phyloP scores from a whole-genome alignment of 2,113 vertebrate species.

The Sinosuthora webbiana region DNA sequence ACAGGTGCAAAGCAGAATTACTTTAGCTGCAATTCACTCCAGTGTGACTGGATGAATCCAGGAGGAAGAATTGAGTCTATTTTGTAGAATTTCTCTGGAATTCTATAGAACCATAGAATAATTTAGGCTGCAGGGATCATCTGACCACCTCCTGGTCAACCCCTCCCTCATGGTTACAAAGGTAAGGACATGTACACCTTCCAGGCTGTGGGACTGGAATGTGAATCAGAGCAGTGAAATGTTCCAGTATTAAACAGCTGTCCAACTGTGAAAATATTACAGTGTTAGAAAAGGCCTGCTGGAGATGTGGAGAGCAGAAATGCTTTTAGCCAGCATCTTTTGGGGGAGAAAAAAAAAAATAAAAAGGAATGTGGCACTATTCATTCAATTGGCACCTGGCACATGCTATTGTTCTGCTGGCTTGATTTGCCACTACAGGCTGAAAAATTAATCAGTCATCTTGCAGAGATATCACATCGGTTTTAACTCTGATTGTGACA shows the following conservation, averaged over 20 bases:
- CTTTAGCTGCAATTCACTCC: neutral
- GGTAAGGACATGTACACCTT: neutral
- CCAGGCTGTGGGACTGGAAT: neutral
- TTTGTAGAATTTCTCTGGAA: neutral
- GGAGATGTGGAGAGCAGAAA: neutral
- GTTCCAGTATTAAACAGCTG: neutral
- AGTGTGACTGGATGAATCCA: neutral
- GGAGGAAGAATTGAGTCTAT: neutral
- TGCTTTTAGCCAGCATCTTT: neutral
- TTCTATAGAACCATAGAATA: neutral
- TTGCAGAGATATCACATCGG: neutral
- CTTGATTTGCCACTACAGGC: neutral
- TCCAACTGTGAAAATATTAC: neutral
- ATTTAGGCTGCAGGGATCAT: neutral
- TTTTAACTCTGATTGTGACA: conserved; percentile 18
- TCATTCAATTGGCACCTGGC: neutral
- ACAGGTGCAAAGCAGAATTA: neutral
- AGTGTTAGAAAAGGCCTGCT: neutral
- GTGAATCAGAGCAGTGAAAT: neutral
- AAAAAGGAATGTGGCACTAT: neutral
- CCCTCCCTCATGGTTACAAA: neutral
- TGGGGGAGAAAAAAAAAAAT: neutral
- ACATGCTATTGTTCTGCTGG: neutral
- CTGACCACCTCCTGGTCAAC: neutral
- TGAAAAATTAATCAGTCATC: neutral